Evolutionary conservation across 2,888 invertebrate genomes (phyloP), one percentile per base, ranked within the genome.

Genomic region (Drosophila neotestacea): DNA sequence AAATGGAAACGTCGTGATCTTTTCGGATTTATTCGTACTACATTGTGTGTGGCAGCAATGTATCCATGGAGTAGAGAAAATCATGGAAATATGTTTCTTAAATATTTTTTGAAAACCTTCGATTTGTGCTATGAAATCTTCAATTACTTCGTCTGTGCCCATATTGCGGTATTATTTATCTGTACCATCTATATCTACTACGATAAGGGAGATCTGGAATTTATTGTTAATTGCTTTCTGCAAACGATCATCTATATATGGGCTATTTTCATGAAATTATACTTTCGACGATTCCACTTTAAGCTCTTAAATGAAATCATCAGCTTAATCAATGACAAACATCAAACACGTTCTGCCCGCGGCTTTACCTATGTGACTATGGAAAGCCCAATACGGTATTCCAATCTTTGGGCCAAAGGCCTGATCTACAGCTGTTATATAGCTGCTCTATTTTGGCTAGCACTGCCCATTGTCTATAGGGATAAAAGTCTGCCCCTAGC

Each of bases 311-410:
- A 63, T 16, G 60, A 73, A 5, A 64, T 88, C 7, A 52, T 89
- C 42, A 48, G 72, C n/a, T 71, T 52, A 5, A 71, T 89, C 2
- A 88, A 87, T 72, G 61, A 64, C 1, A 65, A 82, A 9, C 76
- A 89, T 46, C 50, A 66, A 16, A 73, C 68, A 13, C 79, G 79
- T 6, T 89, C 89, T 10, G 87, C 86, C 10, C 13, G 42, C 44
- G 90, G 91, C 7, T 80, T 90, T 34, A 86, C 88, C 3, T 90
- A 80, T 71, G 80, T 90, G 11, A 89, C 85, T 4, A 87, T 88
- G 79, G 70, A 81, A 4, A 67, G 64, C 4, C 65, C 81, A 4
- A 66, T 79, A 27, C 58, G 64, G n/a, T 61, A 60, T 54, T 66
- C 83, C 10, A 80, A 73, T 51, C 54, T 73, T 32, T 85, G 77